These are phyloP conservation scores for Hycleus phaleratus DNA, from an alignment of 1,140 invertebrate genomes.

Conservation along the genomic window DNA sequence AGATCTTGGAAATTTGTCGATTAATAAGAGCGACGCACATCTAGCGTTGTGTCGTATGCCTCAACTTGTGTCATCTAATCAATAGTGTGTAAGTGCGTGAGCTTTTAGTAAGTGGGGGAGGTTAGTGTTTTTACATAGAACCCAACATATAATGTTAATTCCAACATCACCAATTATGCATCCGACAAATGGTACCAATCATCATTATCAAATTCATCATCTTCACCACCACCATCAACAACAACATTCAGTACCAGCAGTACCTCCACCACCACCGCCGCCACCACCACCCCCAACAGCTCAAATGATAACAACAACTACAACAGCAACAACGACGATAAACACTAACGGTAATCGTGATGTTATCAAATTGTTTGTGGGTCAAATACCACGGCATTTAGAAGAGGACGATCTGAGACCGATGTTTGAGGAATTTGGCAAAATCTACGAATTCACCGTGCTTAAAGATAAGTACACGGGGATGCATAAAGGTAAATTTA, in stretches of 20 bases:
- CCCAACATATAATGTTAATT: constrained; percentile 32
- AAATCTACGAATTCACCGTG: constrained; percentile 89
- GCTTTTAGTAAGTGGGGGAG: background rate
- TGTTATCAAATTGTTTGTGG: constrained; percentile 82
- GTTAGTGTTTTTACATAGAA: background rate
- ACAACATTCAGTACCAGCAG: background rate
- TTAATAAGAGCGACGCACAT: too few species aligned
- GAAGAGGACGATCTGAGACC: constrained; percentile 83
- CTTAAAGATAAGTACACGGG: constrained; percentile 90
- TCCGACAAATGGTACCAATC: background rate
- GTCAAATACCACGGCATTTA: constrained; percentile 86
- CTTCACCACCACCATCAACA: background rate
- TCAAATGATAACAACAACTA: background rate
- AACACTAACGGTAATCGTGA: constrained; percentile 35
- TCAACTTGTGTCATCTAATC: background rate
- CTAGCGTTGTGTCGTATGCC: too few species aligned
- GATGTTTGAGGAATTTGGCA: constrained; percentile 88
- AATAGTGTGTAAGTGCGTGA: constrained; percentile 8
- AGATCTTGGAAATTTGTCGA: too few species aligned
- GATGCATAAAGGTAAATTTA: constrained; percentile 76
- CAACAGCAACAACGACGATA: background rate
- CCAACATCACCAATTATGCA: constrained; percentile 31
- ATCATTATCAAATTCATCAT: too few species aligned
- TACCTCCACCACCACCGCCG: background rate
- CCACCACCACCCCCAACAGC: background rate